Base-by-base conservation (phyloP, 2,113 vertebrate genomes). In the Etheostoma spectabile region DNA sequence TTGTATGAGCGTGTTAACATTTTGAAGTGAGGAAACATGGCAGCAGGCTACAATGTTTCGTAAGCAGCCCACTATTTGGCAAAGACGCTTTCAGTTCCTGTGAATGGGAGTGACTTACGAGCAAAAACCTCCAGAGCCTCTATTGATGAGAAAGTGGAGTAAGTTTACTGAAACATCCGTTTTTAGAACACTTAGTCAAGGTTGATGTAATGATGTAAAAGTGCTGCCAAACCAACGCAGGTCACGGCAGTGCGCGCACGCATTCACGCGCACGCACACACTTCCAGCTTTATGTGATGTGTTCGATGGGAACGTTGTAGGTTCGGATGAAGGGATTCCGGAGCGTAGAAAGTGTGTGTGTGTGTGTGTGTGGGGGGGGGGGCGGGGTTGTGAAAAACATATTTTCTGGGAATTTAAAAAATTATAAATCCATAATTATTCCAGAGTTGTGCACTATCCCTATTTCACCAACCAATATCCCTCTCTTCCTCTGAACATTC, bases 251-350 rank as follows among this genome's bases (percentile, higher is more conserved):
- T 27, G 48, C 38, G 19, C 51, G 13, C 61, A 48, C 46, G 60
- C 11, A 24, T n/a, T 4, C 46, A 14, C 46, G 15, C 46, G 62
- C 35, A 2, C 13, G 93, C 90, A 30, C 30, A 30, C 30, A 27
- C 90, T 91, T 86, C 91, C 75, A 82, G 83, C 82, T 63, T 77
- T 59, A 80, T 56, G 61, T 0, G 57, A 80, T 56, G 61, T 0
- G 52, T 76, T 84, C 85, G 45, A n/a, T 42, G 73, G 70, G 82
- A 16, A 91, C 86, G 90, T 86, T 48, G 73, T 74, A 19, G 56
- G 80, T 57, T 76, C 76, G 22, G 69, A 55, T 30, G 90, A 49
- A 55, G n/a, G 2, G 78, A 57, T 15, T 74, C 80, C 60, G n/a
- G 24, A 13, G 72, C 27, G 53, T 53, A 10, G 30, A 42, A 1